Conservation (phyloP, 1,140 invertebrate genomes). For the Pseudobourletiella spinata region DNA sequence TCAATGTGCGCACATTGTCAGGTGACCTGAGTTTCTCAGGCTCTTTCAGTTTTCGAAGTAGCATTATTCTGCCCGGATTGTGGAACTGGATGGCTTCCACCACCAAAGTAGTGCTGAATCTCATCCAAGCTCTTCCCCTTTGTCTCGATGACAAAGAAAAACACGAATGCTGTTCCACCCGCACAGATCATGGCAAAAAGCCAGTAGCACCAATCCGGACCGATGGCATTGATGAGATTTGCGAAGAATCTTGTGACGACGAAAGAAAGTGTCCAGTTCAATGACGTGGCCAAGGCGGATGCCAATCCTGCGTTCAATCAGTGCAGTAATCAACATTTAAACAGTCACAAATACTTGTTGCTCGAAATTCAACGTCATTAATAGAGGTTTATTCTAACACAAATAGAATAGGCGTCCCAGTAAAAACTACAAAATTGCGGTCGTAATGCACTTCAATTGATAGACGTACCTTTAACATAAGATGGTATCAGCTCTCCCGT, state of each 20-base stretch:
- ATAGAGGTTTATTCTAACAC: no score
- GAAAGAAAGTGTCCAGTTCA: slow-evolving; percentile 71
- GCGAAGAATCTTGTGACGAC: slow-evolving; percentile 67
- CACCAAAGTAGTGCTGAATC: slow-evolving; percentile 57
- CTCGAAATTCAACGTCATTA: no score
- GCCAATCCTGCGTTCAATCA: slow-evolving; percentile 14
- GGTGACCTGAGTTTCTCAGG: no score
- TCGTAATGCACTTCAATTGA: no score
- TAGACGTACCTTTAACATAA: slow-evolving; percentile 9
- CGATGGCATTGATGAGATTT: slow-evolving; percentile 50
- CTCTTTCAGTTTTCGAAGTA: no score
- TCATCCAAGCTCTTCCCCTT: slow-evolving; percentile 77
- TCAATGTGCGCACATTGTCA: no score
- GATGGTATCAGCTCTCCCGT: slow-evolving; percentile 14
- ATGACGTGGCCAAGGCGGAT: slow-evolving; percentile 58
- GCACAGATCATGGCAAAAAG: slow-evolving; percentile 63
- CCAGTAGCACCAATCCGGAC: slow-evolving; percentile 64
- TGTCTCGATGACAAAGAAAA: slow-evolving; percentile 75
- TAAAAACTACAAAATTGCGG: no score
- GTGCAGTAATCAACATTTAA: no score
- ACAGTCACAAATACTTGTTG: no score
- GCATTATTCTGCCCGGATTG: no score
- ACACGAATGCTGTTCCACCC: slow-evolving; percentile 60
- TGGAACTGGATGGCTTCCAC: no score
- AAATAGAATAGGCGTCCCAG: no score